Evolutionary conservation across 2,888 invertebrate genomes (phyloP).

Genomic region (Portevinia maculata): DNA sequence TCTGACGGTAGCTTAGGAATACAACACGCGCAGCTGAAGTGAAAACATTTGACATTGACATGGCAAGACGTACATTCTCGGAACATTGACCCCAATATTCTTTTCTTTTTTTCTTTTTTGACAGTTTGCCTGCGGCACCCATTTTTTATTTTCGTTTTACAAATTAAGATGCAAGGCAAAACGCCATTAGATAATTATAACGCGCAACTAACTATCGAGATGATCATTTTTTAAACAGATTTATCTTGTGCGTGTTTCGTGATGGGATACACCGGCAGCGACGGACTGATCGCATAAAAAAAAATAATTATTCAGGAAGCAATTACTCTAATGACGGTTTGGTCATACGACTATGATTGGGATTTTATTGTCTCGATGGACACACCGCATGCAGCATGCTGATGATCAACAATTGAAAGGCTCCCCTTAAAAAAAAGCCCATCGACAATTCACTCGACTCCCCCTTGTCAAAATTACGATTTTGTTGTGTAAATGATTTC

Average conservation of each 20-base stretch:
- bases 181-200: constrained; percentile 58
- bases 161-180: constrained; percentile 38
- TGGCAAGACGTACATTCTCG: constrained; percentile 57
- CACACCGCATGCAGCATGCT: constrained; percentile 55
- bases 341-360: constrained; percentile 45
- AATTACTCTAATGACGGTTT: constrained; percentile 56
- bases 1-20: constrained; percentile 27
- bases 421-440: constrained; percentile 21
- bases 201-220: constrained; percentile 22
- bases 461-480: constrained; percentile 33
- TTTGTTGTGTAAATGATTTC: constrained; percentile 18
- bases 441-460: too few species aligned
- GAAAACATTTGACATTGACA: constrained; percentile 64
- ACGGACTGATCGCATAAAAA: constrained; percentile 47
- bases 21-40: constrained; percentile 36
- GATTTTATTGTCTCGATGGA: constrained; percentile 40
- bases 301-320: constrained; percentile 71
- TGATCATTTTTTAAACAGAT: constrained; percentile 57
- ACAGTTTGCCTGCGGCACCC: constrained; percentile 41
- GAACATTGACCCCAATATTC: constrained; percentile 49
- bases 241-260: constrained; percentile 55
- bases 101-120: constrained; percentile 12
- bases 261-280: constrained; percentile 5
- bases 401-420: constrained; percentile 56
- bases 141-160: constrained; percentile 10